Conservation (phyloP, 2,113 vertebrate genomes). For the Pteropus alecto region DNA sequence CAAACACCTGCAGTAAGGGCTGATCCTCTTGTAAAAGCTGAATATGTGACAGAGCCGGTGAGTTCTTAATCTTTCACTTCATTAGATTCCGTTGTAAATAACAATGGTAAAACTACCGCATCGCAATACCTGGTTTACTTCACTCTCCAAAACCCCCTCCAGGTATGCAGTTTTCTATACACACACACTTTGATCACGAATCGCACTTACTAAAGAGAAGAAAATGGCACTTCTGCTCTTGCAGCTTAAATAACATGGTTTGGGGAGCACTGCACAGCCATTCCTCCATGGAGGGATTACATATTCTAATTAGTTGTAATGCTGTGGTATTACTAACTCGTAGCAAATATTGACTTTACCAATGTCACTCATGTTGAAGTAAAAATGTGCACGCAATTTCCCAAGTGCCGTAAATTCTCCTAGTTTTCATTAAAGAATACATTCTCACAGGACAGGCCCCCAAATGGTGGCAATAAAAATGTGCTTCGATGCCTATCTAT, state of each 20-base stretch:
- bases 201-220: not conserved
- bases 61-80: not conserved
- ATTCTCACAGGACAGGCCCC: not conserved
- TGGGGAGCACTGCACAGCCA: not conserved
- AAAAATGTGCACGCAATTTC: not conserved
- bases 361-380: not conserved
- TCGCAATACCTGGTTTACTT: not conserved
- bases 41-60: not conserved
- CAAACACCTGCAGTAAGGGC: not conserved
- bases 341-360: not conserved
- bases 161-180: not conserved
- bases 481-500: not conserved
- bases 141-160: not conserved
- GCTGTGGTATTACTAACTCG: not conserved
- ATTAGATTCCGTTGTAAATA: slow-evolving; percentile 41
- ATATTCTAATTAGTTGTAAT: not conserved
- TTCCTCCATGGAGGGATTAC: not conserved
- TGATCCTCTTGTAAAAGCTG: not conserved
- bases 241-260: not conserved
- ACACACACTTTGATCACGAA: slow-evolving; percentile 24
- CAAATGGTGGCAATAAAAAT: not conserved
- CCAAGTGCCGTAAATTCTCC: not conserved
- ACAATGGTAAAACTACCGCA: slow-evolving; percentile 22
- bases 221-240: slow-evolving; percentile 3
- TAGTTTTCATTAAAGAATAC: slow-evolving; percentile 40